A percentile compares a stretch with the other conserved stretches of the same genome.
phyloP scores from a whole-genome alignment of 2,113 vertebrate genomes.

The Gallinago undulata region DNA sequence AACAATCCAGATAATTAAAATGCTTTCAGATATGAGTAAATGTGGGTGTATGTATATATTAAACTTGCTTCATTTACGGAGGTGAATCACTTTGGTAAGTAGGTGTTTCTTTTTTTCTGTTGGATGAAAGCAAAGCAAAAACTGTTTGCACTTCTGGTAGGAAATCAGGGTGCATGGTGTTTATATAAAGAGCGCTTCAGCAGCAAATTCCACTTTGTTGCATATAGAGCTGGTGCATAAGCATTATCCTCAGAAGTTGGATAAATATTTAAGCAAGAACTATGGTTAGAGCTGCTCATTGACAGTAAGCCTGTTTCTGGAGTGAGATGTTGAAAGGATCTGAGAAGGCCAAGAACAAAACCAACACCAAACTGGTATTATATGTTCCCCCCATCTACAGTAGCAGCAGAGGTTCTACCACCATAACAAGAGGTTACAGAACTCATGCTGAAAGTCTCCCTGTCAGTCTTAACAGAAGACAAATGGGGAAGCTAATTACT shows the following conservation, averaged over 20 bases:
- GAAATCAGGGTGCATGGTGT: background rate
- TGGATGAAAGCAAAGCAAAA: background rate
- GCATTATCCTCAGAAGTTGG: background rate
- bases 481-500: slow-evolving; percentile 44
- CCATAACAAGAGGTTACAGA: background rate
- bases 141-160: background rate
- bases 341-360: background rate
- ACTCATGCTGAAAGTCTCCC: background rate
- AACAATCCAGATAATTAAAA: slow-evolving; percentile 38
- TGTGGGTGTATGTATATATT: background rate
- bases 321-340: background rate
- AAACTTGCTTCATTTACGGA: background rate
- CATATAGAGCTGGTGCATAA: background rate
- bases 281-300: background rate
- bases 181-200: background rate
- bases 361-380: too few relatives aligned
- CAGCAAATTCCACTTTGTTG: background rate
- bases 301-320: background rate
- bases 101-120: background rate
- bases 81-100: slow-evolving; percentile 6
- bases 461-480: slow-evolving; percentile 8
- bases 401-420: background rate
- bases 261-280: background rate
- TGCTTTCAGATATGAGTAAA: slow-evolving; percentile 29
- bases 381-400: background rate